Evolutionary conservation across 2,888 invertebrate genomes (phyloP).

Genomic region (Nipponacmea schrenckii): DNA sequence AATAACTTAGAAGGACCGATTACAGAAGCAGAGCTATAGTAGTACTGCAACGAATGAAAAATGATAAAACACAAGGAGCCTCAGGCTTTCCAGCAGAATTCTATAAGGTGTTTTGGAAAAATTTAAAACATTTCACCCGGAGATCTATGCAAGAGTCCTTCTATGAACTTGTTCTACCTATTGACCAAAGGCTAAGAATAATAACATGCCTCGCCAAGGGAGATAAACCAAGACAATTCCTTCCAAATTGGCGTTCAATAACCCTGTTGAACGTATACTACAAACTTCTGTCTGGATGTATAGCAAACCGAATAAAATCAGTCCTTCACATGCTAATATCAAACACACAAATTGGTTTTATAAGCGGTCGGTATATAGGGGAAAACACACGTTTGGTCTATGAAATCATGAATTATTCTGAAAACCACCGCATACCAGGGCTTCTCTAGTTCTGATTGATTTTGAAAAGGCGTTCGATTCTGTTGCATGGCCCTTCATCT

Average conservation of each 20-base stretch:
- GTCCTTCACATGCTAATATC: background rate
- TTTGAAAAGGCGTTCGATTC: slow-evolving; percentile 3
- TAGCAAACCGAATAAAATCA: no score
- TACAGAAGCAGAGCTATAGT: background rate
- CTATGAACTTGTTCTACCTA: background rate
- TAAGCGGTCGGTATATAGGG: background rate
- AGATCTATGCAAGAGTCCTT: slow-evolving; percentile 2
- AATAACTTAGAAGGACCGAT: slow-evolving; percentile 1
- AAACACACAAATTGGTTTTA: background rate
- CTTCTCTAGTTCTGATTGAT: background rate
- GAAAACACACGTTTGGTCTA: background rate
- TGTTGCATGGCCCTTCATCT: background rate
- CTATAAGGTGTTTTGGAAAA: slow-evolving; percentile 15
- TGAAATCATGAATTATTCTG: background rate
- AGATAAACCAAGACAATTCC: no score
- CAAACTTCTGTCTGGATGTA: background rate
- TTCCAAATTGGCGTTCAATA: no score
- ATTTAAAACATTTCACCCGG: background rate
- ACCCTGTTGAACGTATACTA: no score
- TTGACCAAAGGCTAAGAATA: slow-evolving; percentile 14
- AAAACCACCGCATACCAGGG: background rate
- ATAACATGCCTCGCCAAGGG: no score
- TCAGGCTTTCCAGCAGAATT: slow-evolving; percentile 11
- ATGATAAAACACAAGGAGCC: slow-evolving; percentile 10
- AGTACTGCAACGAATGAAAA: slow-evolving; percentile 12